Conservation (phyloP, 2,113 vertebrate species). For the Hoplias malabaricus region DNA sequence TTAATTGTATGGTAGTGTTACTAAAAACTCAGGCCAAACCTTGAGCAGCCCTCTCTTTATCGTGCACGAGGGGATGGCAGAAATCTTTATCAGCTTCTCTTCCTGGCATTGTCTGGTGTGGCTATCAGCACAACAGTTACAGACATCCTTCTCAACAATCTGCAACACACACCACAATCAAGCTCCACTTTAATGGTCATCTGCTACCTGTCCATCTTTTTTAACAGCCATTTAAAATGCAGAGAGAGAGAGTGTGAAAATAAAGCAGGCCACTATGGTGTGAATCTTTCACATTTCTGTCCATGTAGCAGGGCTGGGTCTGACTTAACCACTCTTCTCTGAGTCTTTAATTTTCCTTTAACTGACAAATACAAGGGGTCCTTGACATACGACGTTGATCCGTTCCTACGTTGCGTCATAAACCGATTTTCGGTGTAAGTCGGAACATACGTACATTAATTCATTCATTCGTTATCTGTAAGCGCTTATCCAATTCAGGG, state of each 20-base stretch:
- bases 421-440: too few species aligned
- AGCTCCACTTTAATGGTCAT: not conserved
- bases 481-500: too few species aligned
- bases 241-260: not conserved
- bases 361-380: too few species aligned
- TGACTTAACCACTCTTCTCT: too few species aligned
- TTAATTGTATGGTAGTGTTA: not conserved
- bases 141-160: constrained; percentile 74
- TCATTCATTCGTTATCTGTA: too few species aligned
- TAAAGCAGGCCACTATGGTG: not conserved
- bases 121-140: constrained; percentile 82
- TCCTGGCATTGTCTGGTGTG: constrained; percentile 71
- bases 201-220: not conserved
- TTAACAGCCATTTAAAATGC: too few species aligned
- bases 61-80: constrained; percentile 75
- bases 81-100: constrained; percentile 76
- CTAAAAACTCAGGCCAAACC: constrained; percentile 61
- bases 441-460: too few species aligned
- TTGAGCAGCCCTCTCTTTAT: constrained; percentile 81
- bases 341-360: too few species aligned
- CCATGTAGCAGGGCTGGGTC: constrained; percentile 1
- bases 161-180: constrained; percentile 56
- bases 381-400: too few species aligned
- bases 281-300: not conserved
- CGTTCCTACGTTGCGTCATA: too few species aligned